Evolutionary conservation across 2,888 invertebrate genomes (phyloP), one percentile per base, ranked within the genome.

Genomic region (Agelastica alni): DNA sequence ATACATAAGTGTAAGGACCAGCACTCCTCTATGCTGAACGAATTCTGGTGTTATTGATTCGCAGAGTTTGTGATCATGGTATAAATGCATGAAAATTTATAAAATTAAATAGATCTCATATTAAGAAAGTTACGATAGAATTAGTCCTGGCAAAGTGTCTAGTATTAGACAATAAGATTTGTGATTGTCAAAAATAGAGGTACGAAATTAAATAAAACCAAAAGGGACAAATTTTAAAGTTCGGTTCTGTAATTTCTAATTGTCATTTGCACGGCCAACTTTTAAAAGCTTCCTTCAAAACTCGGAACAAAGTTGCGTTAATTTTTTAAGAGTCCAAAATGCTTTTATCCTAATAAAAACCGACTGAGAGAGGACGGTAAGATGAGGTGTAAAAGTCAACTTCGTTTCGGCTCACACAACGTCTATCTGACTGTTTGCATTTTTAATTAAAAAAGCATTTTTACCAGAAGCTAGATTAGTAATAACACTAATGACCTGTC

Each of bases 211-310:
- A 47, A 52, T 14, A 34, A 34, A 34, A 6, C 0, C 34, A 34
- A 16, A 16, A 6, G 6, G 9, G 34, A 13, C 14, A 14, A 3
- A 7, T 30, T 30, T 30, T n/a, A 30, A 30, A 30, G 1, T 12
- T 17, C 36, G 36, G 36, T 17, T 17, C 36, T 36, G 36, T 3
- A 9, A 32, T 36, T 52, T 56, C 53, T 51, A 49, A 53, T 49
- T 49, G 52, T 53, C 48, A 34, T 48, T 34, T 48, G 43, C 49
- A n/a, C 48, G 28, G 28, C 14, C 39, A 42, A 44, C 43, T 49
- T 49, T 26, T 56, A 39, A 56, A 48, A 48, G 52, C 56, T 53
- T 43, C 42, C 43, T 42, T 31, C 9, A 10, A 42, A 51, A 51
- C 46, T 55, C 20, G 16, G 18, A 12, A 14, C 44, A 28, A 16